phyloP scores from a whole-genome alignment of 2,797 vertebrate species.

The Onychomys arenicola region DNA sequence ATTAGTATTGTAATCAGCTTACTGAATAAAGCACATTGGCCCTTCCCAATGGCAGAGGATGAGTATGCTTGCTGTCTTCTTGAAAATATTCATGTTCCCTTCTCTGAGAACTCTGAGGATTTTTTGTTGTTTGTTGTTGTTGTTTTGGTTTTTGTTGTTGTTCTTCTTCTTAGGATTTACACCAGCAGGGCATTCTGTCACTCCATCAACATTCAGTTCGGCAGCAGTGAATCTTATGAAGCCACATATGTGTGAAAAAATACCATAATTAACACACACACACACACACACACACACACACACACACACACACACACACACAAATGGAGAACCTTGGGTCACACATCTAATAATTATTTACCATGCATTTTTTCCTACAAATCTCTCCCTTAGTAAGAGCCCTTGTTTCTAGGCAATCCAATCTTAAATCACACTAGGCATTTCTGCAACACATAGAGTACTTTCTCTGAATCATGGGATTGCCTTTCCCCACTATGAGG shows the following conservation, averaged over 20 bases:
- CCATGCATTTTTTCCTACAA: neutral
- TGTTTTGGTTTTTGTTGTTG: too few species aligned
- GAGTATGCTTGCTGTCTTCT: neutral
- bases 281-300: neutral
- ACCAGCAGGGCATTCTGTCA: rapidly evolving
- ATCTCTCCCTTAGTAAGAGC: neutral
- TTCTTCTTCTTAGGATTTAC: neutral
- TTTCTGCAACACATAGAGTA: neutral
- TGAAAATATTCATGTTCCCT: neutral
- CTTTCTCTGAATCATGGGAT: neutral
- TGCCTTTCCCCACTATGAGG: neutral
- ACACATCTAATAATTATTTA: neutral
- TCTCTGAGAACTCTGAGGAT: neutral
- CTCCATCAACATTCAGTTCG: neutral
- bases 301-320: neutral
- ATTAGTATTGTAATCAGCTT: too few species aligned
- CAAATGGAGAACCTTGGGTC: neutral
- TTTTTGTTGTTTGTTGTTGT: too few species aligned
- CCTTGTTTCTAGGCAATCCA: neutral
- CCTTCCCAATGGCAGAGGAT: too few species aligned
- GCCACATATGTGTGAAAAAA: neutral
- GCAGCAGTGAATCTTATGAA: neutral
- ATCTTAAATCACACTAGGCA: neutral
- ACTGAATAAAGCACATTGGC: neutral
- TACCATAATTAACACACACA: neutral